Conservation (phyloP, 1,140 invertebrate genomes). For the Caenorhabditis brenneri region DNA sequence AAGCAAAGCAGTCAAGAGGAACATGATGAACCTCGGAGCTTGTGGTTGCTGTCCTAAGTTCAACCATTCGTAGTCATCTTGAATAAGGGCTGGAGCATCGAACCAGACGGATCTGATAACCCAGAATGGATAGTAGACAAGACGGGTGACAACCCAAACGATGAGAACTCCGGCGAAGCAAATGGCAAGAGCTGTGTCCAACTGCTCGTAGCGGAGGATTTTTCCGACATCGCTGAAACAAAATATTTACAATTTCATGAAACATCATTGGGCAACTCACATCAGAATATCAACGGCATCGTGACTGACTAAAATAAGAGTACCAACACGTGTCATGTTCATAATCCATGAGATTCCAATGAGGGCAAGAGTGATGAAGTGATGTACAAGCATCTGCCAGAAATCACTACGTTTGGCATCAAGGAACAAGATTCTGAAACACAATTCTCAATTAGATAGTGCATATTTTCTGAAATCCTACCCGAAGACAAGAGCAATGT, state of each 20-base stretch:
- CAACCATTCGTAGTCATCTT: constrained; percentile 59
- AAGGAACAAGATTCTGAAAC: constrained; percentile 63
- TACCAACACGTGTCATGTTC: constrained; percentile 89
- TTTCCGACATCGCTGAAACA: constrained; percentile 64
- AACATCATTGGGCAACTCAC: too few relatives aligned
- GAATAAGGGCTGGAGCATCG: constrained; percentile 62
- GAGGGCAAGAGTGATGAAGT: constrained; percentile 86
- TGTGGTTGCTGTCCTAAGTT: constrained; percentile 65
- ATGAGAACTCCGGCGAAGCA: constrained; percentile 87
- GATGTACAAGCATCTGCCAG: constrained; percentile 97
- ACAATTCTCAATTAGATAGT: background rate
- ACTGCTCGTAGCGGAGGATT: constrained; percentile 68
- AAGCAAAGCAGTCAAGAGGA: constrained; percentile 61
- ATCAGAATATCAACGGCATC: constrained; percentile 93
- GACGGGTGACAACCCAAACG: constrained; percentile 84
- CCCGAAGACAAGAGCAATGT: constrained; percentile 83
- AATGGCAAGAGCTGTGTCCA: constrained; percentile 75
- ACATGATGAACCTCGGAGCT: constrained; percentile 63
- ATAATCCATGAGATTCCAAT: constrained; percentile 91
- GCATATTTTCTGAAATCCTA: background rate
- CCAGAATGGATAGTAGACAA: constrained; percentile 84
- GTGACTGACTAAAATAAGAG: constrained; percentile 87
- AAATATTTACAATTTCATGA: constrained; percentile 7
- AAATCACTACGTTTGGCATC: constrained; percentile 78
- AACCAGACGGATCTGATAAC: constrained; percentile 65